A percentile compares a stretch with the other conserved stretches of the same genome.
Evolutionary conservation across 2,888 invertebrate species (phyloP).

Genomic region (Noctua janthina): DNA sequence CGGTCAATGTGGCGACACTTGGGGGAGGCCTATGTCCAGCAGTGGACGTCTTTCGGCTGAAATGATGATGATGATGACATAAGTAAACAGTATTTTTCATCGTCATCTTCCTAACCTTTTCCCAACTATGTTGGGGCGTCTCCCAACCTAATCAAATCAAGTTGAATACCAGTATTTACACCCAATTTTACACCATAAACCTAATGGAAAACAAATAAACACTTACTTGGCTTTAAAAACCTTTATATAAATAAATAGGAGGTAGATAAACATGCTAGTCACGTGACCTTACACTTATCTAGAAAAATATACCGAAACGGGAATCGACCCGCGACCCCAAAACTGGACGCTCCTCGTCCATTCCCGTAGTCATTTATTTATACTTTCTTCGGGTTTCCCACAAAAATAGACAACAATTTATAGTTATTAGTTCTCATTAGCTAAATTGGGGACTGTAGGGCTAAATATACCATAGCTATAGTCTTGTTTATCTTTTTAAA

Average conservation of each 20-base stretch:
- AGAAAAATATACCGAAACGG: not conserved
- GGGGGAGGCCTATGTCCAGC: no score
- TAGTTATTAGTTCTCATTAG: constrained; percentile 46
- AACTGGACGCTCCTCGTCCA: constrained; percentile 23
- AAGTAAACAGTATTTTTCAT: no score
- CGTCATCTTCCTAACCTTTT: no score
- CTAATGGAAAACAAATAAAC: not conserved
- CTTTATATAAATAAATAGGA: not conserved
- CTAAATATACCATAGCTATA: constrained; percentile 42
- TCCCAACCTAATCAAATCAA: not conserved
- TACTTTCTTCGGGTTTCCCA: constrained; percentile 19
- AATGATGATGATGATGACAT: no score
- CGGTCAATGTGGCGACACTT: no score
- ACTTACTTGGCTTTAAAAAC: not conserved
- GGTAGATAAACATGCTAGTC: not conserved
- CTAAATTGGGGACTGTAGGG: constrained; percentile 30
- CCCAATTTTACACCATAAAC: not conserved
- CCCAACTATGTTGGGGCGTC: not conserved
- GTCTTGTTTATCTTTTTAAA: constrained; percentile 32
- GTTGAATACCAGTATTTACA: not conserved
- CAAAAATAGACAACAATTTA: constrained; percentile 57
- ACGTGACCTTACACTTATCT: constrained; percentile 5
- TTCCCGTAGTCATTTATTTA: constrained; percentile 38
- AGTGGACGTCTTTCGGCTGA: no score
- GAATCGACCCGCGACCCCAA: constrained; percentile 33